Percentiles rank a stretch among this genome's conserved stretches.
phyloP scores from a whole-genome alignment of 2,888 invertebrate species.

The Girardia tigrina region DNA sequence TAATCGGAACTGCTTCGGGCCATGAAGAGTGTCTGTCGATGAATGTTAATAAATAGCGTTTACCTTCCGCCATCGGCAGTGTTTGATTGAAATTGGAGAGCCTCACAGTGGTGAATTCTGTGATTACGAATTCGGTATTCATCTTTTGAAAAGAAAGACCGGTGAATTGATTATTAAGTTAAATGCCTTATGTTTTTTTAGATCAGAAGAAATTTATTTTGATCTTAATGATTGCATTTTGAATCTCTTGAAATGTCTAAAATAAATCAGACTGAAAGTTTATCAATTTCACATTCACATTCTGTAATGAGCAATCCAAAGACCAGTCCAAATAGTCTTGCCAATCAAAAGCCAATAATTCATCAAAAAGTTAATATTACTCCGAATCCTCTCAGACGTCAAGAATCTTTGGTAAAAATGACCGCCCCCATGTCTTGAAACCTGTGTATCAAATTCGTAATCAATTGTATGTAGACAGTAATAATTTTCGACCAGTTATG shows the following conservation, averaged over 20 bases:
- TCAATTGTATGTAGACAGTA: background rate
- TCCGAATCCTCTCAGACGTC: background rate
- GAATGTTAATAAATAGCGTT: too few relatives aligned
- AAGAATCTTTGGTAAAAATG: background rate
- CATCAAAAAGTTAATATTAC: constrained; percentile 8
- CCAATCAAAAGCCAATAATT: constrained; percentile 15
- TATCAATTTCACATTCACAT: background rate
- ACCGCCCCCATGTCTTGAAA: constrained; percentile 14
- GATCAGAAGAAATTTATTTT: background rate
- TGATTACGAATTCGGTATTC: constrained; percentile 9
- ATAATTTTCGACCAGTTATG: background rate
- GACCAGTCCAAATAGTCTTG: background rate
- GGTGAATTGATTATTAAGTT: constrained; percentile 9
- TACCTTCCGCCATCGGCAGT: too few relatives aligned
- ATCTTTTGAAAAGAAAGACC: background rate
- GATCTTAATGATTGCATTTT: constrained; percentile 1
- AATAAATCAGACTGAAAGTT: background rate
- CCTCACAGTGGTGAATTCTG: too few relatives aligned
- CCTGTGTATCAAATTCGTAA: background rate
- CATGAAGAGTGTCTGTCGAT: too few relatives aligned
- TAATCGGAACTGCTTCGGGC: too few relatives aligned
- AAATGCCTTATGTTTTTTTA: background rate
- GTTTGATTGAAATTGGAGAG: too few relatives aligned
- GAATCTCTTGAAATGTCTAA: constrained; percentile 10
- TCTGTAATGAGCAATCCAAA: background rate